Percentiles rank a stretch among this genome's conserved stretches.
These are phyloP conservation scores for Limosa lapponica DNA, from an alignment of 2,797 vertebrate genomes.

Conservation along the genomic window DNA sequence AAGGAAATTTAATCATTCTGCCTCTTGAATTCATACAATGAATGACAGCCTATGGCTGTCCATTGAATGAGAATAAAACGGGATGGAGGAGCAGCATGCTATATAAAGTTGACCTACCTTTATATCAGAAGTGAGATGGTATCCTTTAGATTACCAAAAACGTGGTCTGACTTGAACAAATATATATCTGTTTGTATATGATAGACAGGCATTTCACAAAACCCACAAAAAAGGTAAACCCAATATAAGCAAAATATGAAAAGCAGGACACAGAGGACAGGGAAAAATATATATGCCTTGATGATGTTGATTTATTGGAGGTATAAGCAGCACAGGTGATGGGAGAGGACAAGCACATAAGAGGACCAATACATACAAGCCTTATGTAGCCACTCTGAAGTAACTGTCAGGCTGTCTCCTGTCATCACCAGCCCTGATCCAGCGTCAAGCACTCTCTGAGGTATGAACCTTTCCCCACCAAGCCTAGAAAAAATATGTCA, in stretches of 20 bases:
- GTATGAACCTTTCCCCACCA: not conserved
- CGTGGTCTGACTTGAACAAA: not conserved
- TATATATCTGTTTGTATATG: not conserved
- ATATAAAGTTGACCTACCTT: not conserved
- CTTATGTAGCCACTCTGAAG: not conserved
- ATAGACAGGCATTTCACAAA: not conserved
- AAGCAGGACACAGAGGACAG: not conserved
- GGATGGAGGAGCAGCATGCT: not conserved
- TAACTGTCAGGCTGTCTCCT: not conserved
- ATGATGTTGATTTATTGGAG: not conserved
- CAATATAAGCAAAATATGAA: not conserved
- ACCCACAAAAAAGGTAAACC: not conserved
- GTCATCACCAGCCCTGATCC: not conserved
- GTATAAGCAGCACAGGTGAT: not conserved
- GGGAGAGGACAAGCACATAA: not conserved
- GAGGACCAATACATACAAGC: not conserved
- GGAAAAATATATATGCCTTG: not conserved
- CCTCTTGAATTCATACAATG: not conserved
- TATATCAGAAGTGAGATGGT: not conserved
- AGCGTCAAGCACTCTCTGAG: not conserved
- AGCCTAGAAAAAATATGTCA: not conserved
- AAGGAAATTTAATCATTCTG: not conserved
- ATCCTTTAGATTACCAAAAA: not conserved
- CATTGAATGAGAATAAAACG: not conserved
- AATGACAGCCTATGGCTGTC: not conserved